Percentiles rank a stretch among this genome's conserved stretches.
These are phyloP conservation scores for Microtus richardsoni DNA, from an alignment of 2,113 vertebrate species.

Conservation along the genomic window DNA sequence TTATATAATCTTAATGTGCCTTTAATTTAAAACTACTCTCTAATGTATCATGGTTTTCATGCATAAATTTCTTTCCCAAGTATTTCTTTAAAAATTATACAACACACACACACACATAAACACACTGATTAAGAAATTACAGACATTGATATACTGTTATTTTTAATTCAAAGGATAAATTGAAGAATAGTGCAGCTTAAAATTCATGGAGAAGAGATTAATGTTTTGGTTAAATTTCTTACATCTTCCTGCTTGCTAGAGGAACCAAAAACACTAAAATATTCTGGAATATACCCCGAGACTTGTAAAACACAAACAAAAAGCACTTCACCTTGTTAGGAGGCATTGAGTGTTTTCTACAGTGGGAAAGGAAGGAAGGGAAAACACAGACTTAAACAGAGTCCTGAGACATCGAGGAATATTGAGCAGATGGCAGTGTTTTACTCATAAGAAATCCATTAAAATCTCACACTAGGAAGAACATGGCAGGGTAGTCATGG, in stretches of 20 bases:
- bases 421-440: background rate
- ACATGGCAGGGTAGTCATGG: background rate
- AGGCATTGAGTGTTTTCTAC: background rate
- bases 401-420: background rate
- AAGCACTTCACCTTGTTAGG: accelerated
- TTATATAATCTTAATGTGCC: background rate
- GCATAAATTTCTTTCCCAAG: background rate
- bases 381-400: background rate
- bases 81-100: background rate
- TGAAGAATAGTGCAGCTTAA: background rate
- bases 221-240: background rate
- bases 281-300: background rate
- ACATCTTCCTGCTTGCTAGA: background rate
- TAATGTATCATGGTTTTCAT: background rate
- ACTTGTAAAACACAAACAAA: background rate
- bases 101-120: too few species aligned
- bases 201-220: background rate
- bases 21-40: constrained; percentile 5
- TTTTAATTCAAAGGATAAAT: background rate
- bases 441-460: background rate
- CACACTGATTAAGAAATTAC: background rate
- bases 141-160: background rate
- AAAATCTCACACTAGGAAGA: background rate
- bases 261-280: background rate
- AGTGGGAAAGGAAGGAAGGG: accelerated